These are phyloP conservation scores for Drosophila algonquin DNA, from an alignment of 2,888 invertebrate species.

Conservation along the genomic window DNA sequence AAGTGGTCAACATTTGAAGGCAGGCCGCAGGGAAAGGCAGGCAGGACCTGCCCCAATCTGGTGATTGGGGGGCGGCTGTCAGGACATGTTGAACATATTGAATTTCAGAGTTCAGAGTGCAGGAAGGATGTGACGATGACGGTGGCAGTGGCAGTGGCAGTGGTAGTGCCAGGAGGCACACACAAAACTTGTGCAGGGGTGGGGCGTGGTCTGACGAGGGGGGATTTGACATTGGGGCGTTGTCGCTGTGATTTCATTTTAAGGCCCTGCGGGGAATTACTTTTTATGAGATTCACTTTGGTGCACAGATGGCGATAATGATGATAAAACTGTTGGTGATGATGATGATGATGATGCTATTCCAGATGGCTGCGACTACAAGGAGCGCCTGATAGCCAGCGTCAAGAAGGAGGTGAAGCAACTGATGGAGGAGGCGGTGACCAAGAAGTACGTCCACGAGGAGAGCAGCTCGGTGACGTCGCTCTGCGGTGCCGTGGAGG, in stretches of 20 bases:
- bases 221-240: constrained; percentile 4
- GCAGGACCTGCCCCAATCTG: constrained; percentile 21
- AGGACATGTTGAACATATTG: constrained; percentile 70
- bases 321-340: not conserved
- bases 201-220: not conserved
- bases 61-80: constrained; percentile 29
- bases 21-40: not conserved
- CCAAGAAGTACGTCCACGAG: constrained; percentile 95
- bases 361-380: constrained; percentile 85
- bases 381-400: constrained; percentile 90
- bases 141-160: not conserved
- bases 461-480: constrained; percentile 96
- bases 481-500: constrained; percentile 95
- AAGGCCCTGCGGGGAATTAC: constrained; percentile 54
- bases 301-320: constrained; percentile 2
- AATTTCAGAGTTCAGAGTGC: constrained; percentile 62
- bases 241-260: constrained; percentile 64
- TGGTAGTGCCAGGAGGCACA: no score
- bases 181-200: not conserved
- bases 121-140: not conserved
- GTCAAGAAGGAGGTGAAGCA: constrained; percentile 97
- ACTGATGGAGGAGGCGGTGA: constrained; percentile 98
- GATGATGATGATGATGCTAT: not conserved
- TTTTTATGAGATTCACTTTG: constrained; percentile 60
- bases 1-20: not conserved